phyloP scores from a whole-genome alignment of 23 tunicate species.

The Styela clava region DNA sequence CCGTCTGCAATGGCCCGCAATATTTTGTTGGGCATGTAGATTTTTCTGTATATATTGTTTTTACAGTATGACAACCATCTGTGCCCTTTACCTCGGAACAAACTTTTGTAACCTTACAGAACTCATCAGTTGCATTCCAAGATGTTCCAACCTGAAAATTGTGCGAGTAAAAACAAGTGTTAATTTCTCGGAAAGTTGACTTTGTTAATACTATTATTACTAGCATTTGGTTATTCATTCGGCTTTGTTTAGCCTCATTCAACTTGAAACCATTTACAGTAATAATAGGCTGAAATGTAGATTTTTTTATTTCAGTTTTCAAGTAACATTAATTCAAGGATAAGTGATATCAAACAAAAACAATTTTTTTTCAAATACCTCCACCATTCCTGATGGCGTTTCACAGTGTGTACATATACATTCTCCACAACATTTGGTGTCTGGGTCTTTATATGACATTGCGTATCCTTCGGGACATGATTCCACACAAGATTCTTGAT shows the following conservation, averaged over 20 bases:
- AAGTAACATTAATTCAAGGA: too few species aligned
- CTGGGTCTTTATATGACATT: neutral
- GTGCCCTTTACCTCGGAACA: neutral
- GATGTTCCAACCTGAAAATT: neutral
- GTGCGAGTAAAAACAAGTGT: too few species aligned
- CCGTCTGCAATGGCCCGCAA: neutral
- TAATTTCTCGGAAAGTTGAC: too few species aligned
- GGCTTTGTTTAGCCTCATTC: too few species aligned
- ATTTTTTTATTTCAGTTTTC: too few species aligned
- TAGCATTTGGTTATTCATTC: too few species aligned
- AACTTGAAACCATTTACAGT: too few species aligned
- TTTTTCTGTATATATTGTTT: neutral
- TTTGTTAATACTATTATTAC: too few species aligned
- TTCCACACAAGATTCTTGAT: neutral
- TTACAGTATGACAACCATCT: neutral
- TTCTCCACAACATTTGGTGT: neutral
- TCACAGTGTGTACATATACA: neutral
- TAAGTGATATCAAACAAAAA: too few species aligned
- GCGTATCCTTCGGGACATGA: neutral
- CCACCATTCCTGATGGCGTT: neutral
- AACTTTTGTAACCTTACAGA: neutral
- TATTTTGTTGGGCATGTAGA: too few species aligned
- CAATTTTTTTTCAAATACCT: too few species aligned
- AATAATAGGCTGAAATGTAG: too few species aligned
- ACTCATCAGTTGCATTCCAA: neutral